Base-by-base conservation (phyloP, 2,888 invertebrate genomes). In the Acronicta leporina region DNA sequence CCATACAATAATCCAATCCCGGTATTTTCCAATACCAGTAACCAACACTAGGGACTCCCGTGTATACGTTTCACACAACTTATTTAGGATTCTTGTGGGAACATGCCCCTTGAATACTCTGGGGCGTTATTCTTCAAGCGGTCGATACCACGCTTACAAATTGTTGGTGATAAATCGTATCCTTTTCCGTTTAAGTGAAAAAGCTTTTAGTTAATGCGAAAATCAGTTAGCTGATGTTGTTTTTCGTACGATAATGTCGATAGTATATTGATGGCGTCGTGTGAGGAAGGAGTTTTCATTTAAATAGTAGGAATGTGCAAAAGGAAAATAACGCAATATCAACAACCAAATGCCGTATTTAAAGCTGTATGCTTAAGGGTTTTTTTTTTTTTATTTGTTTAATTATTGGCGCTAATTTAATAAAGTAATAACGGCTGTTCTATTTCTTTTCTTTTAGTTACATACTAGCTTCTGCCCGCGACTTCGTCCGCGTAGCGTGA, bases 61-160 rank as follows among this genome's bases (percentile, higher is more conserved):
- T 57, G 68, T 61, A 77, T 45, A 56, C 56, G 43, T 52, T 77
- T 70, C 62, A 72, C 73, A 79, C 75, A 79, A 80, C 73, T 85
- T 86, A 75, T 82, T 87, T 81, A 77, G 74, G 77, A 82, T 82
- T 81, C 80, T 75, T 71, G 55, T 58, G 73, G 65, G 68, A 62
- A 52, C 44, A 44, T 61, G 51, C 61, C 69, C 55, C 53, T 48
- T 60, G 66, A 62, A 72, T 58, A 60, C 66, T 71, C 66, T 25
- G 35, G 70, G 52, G 75, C 51, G 58, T 67, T 70, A 67, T 78
- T 68, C 68, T 62, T 65, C 53, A 52, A 55, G 15, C 73, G 68
- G 69, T 67, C 77, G 78, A 81, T 79, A 67, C 57, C 51, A 13
- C 42, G 54, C 49, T 61, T 67, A 78, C 69, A 79, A 79, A 79